phyloP scores from a whole-genome alignment of 2,888 invertebrate genomes.

The Drosophila mimica region DNA sequence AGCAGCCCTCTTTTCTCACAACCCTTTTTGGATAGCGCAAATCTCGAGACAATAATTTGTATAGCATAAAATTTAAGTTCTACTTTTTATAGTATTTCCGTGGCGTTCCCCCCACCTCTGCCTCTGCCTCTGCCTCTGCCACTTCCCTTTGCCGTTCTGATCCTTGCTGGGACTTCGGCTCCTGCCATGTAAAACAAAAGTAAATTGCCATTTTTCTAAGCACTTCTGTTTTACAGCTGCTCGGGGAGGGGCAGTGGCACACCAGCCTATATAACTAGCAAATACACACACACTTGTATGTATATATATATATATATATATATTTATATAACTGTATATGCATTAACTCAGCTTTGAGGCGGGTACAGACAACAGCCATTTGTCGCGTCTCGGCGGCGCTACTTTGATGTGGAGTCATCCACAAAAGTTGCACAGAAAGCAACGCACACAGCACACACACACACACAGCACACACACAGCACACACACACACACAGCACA shows the following conservation, averaged over 20 bases:
- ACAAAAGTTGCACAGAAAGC: conserved; percentile 29
- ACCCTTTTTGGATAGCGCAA: conserved; percentile 38
- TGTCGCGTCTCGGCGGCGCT: conserved; percentile 58
- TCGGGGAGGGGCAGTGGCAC: conserved; percentile 28
- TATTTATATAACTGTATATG: neutral
- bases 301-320: neutral
- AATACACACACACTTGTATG: conserved; percentile 8
- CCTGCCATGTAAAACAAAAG: conserved; percentile 68
- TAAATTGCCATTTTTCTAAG: conserved; percentile 78
- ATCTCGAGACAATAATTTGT: conserved; percentile 78
- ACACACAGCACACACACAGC: neutral
- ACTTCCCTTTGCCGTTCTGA: neutral
- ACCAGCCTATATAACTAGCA: conserved; percentile 44
- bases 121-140: neutral
- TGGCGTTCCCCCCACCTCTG: neutral
- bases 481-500: no score
- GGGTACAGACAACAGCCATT: conserved; percentile 25
- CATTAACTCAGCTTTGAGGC: neutral
- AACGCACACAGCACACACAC: neutral
- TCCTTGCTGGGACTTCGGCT: neutral
- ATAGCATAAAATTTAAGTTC: conserved; percentile 74
- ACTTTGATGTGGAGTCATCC: conserved; percentile 34
- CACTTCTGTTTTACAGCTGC: conserved; percentile 73
- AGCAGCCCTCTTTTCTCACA: conserved; percentile 6
- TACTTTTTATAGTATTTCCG: conserved; percentile 58